Evolutionary conservation across 1,140 invertebrate species (phyloP), one percentile per base, ranked within the genome.

Genomic region (Sycophaga agraensis): DNA sequence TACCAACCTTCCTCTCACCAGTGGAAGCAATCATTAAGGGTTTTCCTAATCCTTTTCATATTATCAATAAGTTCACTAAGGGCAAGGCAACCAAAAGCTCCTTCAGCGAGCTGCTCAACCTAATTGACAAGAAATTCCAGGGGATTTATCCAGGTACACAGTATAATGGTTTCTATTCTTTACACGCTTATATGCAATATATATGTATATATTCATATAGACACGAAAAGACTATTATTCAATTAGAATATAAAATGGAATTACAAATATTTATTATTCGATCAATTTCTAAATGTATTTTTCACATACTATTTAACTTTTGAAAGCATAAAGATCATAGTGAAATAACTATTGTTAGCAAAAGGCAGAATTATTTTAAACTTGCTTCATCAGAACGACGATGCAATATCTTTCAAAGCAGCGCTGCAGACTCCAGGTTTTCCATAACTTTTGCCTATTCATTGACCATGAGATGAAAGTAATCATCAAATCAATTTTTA

Each of bases 111-210:
- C 65, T 82, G 19, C 70, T 77, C 0, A 82, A 83, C 56, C 53
- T 69, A 1, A 79, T 83, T 42, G 82, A 81, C 45, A 75, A 79
- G 39, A 70, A 74, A 53, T 82, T 84, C n/a, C 79, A 79, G 50
- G 81, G 82, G 39, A 82, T 84, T 63, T 84, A 79, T 68, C 83
- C 83, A 65, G 83, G 83, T 84, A 69, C 6, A 21, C 4, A n/a
- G n/a, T n/a, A n/a, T n/a, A n/a, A n/a, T n/a, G n/a, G n/a, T n/a
- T n/a, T n/a, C n/a, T n/a, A n/a, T n/a, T n/a, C n/a, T n/a, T n/a
- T n/a, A n/a, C n/a, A n/a, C n/a, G n/a, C n/a, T n/a, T n/a, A n/a
- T n/a, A n/a, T n/a, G n/a, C n/a, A n/a, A n/a, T n/a, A n/a, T n/a
- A n/a, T n/a, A n/a, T n/a, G n/a, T n/a, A n/a, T n/a, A n/a, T n/a